A percentile compares a stretch with the other conserved stretches of the same genome.
Conservation (phyloP, 2,113 vertebrate genomes). For the Anoura caudifer region DNA sequence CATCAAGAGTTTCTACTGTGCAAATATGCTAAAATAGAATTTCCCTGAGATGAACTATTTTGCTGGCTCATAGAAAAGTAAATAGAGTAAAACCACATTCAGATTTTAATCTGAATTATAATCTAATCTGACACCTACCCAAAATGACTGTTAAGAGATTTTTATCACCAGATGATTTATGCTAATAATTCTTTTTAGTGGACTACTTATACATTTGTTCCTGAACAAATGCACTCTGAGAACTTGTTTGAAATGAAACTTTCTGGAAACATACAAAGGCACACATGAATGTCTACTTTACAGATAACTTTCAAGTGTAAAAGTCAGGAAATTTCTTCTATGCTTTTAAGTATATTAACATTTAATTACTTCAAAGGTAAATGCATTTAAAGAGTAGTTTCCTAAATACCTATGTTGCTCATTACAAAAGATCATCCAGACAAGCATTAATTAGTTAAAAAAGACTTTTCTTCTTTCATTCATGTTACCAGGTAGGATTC, state of each 20-base stretch:
- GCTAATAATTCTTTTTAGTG: neutral
- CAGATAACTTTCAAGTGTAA: neutral
- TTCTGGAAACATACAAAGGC: neutral
- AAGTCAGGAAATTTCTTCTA: neutral
- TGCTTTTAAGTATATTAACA: neutral
- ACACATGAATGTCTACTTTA: neutral
- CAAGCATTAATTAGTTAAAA: constrained; percentile 25
- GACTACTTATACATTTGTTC: constrained; percentile 1
- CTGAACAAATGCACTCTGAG: neutral
- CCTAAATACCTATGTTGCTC: neutral
- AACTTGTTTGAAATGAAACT: constrained; percentile 23
- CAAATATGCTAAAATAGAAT: constrained; percentile 26
- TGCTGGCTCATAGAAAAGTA: constrained; percentile 18
- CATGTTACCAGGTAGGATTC: neutral
- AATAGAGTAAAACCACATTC: neutral
- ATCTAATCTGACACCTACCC: neutral
- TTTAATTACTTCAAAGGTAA: constrained; percentile 4
- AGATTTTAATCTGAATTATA: constrained; percentile 40
- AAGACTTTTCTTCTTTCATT: constrained; percentile 15
- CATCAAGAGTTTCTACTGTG: constrained; percentile 5
- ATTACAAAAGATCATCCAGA: neutral
- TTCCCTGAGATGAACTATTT: constrained; percentile 72
- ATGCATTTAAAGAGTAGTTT: neutral
- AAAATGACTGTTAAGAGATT: neutral
- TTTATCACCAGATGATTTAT: neutral